A percentile compares a stretch with the other conserved stretches of the same genome.
Conservation (phyloP, 2,797 vertebrate genomes). For the Notolabrus celidotus region DNA sequence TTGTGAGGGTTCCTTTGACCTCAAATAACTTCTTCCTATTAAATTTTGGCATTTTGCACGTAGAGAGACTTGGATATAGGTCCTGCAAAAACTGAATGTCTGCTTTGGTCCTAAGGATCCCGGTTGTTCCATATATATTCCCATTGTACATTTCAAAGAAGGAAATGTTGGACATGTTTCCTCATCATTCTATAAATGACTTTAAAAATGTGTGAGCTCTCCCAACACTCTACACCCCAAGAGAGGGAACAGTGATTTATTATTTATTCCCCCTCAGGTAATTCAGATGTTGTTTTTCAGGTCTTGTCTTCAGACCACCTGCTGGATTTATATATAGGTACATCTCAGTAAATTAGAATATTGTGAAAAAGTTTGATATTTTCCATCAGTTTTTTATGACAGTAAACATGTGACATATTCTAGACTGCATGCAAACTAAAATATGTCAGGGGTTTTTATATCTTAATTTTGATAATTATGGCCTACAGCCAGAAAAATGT, state of each 20-base stretch:
- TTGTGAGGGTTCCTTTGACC: conserved; percentile 27
- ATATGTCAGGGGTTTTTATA: too few relatives aligned
- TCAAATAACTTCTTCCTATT: conserved; percentile 63
- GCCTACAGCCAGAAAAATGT: too few relatives aligned
- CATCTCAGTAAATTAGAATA: too few relatives aligned
- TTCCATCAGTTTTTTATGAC: too few relatives aligned
- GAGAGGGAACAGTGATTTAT: not conserved
- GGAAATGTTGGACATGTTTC: conserved; percentile 35
- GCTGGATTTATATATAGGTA: too few relatives aligned
- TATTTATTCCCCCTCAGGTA: not conserved
- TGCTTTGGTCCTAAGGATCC: conserved; percentile 35
- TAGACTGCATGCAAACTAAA: too few relatives aligned
- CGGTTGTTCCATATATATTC: conserved; percentile 67
- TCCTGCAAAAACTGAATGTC: conserved; percentile 41
- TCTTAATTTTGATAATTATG: too few relatives aligned
- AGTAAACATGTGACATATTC: too few relatives aligned
- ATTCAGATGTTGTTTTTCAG: not conserved
- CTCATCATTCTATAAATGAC: not conserved
- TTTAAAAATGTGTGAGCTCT: not conserved
- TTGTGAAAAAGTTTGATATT: too few relatives aligned
- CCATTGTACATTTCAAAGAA: conserved; percentile 66
- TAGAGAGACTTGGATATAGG: conserved; percentile 28
- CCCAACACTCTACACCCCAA: too few relatives aligned
- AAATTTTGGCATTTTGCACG: conserved; percentile 63
- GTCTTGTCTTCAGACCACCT: not conserved